Percentiles rank a stretch among this genome's conserved stretches.
Evolutionary conservation across 2,888 invertebrate genomes (phyloP).

Genomic region (Cephus pulcher): DNA sequence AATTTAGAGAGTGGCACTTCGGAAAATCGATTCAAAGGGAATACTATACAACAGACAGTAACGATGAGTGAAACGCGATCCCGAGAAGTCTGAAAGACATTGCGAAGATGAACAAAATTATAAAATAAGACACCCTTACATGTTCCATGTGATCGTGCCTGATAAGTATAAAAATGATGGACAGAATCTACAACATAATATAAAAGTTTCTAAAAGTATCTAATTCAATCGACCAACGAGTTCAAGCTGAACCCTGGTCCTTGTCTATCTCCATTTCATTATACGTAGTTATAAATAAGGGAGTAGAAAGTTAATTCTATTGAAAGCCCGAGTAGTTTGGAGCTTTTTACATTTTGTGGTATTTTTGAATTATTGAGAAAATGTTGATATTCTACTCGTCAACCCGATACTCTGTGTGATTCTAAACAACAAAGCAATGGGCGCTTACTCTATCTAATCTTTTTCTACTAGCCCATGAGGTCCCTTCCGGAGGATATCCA

Average conservation of each 20-base stretch:
- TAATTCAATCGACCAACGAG: background rate
- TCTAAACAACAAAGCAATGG: background rate
- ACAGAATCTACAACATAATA: background rate
- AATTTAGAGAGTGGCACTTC: background rate
- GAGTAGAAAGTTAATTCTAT: background rate
- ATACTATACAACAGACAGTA: background rate
- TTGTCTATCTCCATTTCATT: background rate
- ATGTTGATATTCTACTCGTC: background rate
- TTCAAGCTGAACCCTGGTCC: background rate
- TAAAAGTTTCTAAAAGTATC: background rate
- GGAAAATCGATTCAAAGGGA: background rate
- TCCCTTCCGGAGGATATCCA: background rate
- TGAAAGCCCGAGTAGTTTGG: background rate
- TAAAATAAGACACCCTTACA: background rate
- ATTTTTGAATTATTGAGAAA: background rate
- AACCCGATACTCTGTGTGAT: background rate
- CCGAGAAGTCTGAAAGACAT: background rate
- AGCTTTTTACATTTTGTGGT: background rate
- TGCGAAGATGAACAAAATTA: background rate
- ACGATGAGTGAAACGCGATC: background rate
- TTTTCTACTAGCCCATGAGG: background rate
- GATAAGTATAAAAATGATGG: background rate
- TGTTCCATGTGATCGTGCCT: background rate
- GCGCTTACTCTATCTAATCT: background rate
- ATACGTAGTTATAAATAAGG: background rate